Base-by-base conservation (phyloP, 2,797 vertebrate species). In the Pogonophryne albipinna region DNA sequence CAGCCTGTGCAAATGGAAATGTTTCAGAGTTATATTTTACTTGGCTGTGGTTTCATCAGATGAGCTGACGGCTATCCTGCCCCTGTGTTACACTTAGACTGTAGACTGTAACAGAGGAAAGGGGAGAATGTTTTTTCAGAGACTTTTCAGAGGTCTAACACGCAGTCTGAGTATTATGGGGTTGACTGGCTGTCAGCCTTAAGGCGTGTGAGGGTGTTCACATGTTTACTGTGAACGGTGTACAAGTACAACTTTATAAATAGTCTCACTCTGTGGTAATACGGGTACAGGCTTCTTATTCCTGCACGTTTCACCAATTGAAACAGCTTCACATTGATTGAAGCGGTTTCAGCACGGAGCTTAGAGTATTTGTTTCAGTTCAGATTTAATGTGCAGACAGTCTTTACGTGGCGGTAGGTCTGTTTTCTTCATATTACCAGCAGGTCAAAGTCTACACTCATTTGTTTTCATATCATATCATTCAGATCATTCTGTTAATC, bases 381-480 rank as follows among this genome's bases (percentile, higher is more conserved):
- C 57, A 61, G 49, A 19, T 20, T 14, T 41, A 56, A 0, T 15
- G 6, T 53, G 17, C 12, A 13, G 10, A 20, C 17, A 44, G 38
- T 53, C 4, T 14, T 45, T 38, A 27, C 13, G 12, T 16, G 27
- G 19, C 9, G 17, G 6, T 6, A 16, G 20, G 11, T 23, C 20
- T 67, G 65, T 65, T 71, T 62, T 63, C 64, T 61, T 72, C 6
- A 19, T 50, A 70, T 67, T 74, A 80, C 74, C 76, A 71, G 65
- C 65, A 60, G 83, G 57, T 76, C 69, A 76, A 79, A 76, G 79
- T 85, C 68, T 62, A 0, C 38, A 0, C 41, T 31, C n/a, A 4
- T 34, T 77, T 56, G 45, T 50, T 20, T 78, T 53, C 20, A 51
- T 56, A 60, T 60, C 52, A 51, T 13, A 15, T 75, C 47, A 38